These are phyloP conservation scores for Rugalucina vietnamica DNA, from an alignment of 2,888 invertebrate species.

Conservation along the genomic window DNA sequence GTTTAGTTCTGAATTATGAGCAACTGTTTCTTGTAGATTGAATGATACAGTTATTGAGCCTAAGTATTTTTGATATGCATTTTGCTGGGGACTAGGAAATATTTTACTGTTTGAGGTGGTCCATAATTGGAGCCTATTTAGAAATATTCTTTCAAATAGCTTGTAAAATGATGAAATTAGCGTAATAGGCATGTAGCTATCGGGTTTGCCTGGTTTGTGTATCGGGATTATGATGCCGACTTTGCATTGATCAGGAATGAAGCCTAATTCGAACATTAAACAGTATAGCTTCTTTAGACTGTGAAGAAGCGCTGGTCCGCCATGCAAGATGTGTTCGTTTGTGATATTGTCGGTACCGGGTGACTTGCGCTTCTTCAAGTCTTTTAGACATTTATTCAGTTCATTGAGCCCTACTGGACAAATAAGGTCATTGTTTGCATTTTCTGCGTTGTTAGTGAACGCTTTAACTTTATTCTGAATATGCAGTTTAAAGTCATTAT, in stretches of 20 bases:
- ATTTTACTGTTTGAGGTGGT: not conserved
- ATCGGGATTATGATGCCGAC: conserved; percentile 17
- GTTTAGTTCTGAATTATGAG: not conserved
- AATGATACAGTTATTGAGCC: conserved; percentile 16
- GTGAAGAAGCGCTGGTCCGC: not conserved
- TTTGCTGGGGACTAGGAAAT: conserved; percentile 23
- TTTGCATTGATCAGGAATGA: conserved; percentile 11
- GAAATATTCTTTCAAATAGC: conserved; percentile 15
- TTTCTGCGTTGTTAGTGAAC: not conserved
- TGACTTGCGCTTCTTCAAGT: conserved; percentile 10
- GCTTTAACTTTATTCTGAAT: not conserved
- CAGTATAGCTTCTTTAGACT: not conserved
- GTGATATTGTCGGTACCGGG: conserved; percentile 23
- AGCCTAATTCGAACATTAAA: not conserved
- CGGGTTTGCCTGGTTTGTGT: conserved; percentile 16
- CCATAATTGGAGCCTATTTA: not conserved
- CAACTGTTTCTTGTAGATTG: conserved; percentile 19
- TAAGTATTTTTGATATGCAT: conserved; percentile 28
- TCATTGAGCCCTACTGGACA: not conserved
- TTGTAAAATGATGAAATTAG: not conserved
- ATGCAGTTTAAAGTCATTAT: not conserved
- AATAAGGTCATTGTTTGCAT: not conserved
- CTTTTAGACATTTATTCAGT: not conserved
- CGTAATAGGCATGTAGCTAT: conserved; percentile 16
- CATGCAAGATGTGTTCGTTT: conserved; percentile 22